phyloP scores from a whole-genome alignment of 2,797 vertebrate genomes.

The Halcyon leucocephala region DNA sequence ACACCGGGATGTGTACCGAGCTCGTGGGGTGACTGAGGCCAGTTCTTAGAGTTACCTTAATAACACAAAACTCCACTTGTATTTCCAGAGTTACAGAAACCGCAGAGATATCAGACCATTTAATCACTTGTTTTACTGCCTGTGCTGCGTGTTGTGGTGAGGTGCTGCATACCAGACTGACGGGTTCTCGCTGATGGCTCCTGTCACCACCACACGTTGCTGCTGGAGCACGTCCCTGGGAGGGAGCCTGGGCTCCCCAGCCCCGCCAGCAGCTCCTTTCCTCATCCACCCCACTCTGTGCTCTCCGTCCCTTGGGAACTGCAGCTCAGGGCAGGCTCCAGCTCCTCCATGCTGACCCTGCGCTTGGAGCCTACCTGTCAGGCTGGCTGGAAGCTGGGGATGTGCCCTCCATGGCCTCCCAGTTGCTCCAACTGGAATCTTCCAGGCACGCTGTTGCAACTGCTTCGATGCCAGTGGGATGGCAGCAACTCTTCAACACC shows the following conservation, averaged over 20 bases:
- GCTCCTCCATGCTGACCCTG: neutral
- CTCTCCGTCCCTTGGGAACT: neutral
- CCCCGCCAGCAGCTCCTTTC: neutral
- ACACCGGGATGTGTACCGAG: fast-evolving
- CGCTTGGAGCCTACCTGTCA: neutral
- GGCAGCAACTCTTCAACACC: neutral
- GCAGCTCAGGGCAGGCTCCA: neutral
- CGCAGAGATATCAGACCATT: conserved; percentile 15
- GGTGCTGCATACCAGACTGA: neutral
- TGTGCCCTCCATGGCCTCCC: neutral
- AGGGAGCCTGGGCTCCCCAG: neutral
- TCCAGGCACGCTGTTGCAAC: neutral
- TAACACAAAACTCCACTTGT: neutral
- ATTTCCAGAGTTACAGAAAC: conserved; percentile 10
- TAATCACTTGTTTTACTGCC: neutral
- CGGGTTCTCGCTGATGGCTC: neutral
- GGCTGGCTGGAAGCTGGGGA: neutral
- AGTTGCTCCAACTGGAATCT: neutral
- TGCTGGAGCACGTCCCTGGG: neutral
- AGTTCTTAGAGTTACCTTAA: neutral
- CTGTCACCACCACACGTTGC: neutral
- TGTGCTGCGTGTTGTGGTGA: neutral
- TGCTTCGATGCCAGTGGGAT: fast-evolving
- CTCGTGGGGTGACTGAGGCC: neutral
- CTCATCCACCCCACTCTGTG: neutral